Conservation (phyloP, 2,113 vertebrate genomes). For the Hucho hucho region DNA sequence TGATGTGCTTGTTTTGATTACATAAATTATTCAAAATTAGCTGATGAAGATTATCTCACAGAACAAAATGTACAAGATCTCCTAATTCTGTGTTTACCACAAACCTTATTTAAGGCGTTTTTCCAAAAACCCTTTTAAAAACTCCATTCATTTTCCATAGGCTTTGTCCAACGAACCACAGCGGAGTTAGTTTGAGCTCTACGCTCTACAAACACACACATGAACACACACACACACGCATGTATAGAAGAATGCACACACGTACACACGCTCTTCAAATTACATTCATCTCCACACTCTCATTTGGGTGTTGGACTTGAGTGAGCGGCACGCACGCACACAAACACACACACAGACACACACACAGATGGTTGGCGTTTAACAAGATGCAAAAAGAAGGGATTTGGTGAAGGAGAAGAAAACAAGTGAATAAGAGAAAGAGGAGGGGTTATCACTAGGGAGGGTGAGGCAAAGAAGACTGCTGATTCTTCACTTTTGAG, state of each 20-base stretch:
- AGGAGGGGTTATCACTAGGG: background rate
- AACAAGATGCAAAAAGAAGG: conserved; percentile 56
- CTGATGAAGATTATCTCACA: too few relatives aligned
- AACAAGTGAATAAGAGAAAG: conserved; percentile 17
- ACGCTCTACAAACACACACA: background rate
- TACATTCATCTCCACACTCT: conserved; percentile 46
- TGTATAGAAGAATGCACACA: conserved; percentile 11
- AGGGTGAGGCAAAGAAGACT: too few relatives aligned
- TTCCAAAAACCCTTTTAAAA: too few relatives aligned
- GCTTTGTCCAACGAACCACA: too few relatives aligned
- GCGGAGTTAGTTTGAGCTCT: conserved; percentile 14
- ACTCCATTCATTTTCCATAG: too few relatives aligned
- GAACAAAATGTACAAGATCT: too few relatives aligned
- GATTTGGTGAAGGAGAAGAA: conserved; percentile 54
- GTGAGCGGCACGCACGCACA: background rate
- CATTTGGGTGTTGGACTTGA: conserved; percentile 28
- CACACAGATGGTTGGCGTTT: background rate
- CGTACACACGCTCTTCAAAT: conserved; percentile 40
- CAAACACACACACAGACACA: background rate
- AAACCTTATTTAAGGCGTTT: rapidly evolving
- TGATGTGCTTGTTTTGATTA: too few relatives aligned
- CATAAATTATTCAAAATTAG: too few relatives aligned
- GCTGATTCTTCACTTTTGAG: too few relatives aligned
- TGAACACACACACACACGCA: conserved; percentile 24
- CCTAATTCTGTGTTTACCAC: too few relatives aligned